Evolutionary conservation across 2,797 vertebrate genomes (phyloP).

Genomic region (Acomys russatus): DNA sequence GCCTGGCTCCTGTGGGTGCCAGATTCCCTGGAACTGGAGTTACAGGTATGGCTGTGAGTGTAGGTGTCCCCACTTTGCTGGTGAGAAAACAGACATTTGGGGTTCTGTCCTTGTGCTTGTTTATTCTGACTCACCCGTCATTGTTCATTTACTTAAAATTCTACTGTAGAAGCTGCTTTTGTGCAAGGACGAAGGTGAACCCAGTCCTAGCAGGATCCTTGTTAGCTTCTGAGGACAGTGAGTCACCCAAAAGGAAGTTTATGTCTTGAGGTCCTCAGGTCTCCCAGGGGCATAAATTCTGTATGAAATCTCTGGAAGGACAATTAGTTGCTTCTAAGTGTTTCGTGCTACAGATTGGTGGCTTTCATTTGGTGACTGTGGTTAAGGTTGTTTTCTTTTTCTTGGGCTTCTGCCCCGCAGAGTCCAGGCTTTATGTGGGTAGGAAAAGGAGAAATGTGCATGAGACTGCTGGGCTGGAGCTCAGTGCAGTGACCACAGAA

Average conservation of each 20-base stretch:
- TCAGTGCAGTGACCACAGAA: accelerated
- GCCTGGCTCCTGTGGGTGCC: not conserved
- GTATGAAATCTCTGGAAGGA: not conserved
- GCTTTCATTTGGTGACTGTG: not conserved
- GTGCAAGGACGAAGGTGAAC: not conserved
- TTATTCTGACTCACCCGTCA: not conserved
- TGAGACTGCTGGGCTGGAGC: not conserved
- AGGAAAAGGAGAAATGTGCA: not conserved
- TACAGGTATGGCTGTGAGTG: not conserved
- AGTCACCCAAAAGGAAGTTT: constrained; percentile 15
- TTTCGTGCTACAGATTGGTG: not conserved
- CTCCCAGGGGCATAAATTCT: not conserved
- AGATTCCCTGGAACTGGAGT: not conserved
- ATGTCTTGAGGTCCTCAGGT: not conserved
- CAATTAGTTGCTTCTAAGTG: not conserved
- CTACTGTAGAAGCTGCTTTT: not conserved
- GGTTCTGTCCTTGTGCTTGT: not conserved
- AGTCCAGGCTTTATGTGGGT: not conserved
- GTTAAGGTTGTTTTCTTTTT: not conserved
- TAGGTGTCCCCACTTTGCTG: not conserved
- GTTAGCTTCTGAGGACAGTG: not conserved
- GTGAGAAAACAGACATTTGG: not conserved
- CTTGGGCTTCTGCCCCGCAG: not conserved
- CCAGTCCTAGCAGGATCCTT: not conserved
- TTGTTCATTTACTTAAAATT: constrained; percentile 17